Conservation (phyloP, 1,140 invertebrate genomes). For the Drosophila arizonae region DNA sequence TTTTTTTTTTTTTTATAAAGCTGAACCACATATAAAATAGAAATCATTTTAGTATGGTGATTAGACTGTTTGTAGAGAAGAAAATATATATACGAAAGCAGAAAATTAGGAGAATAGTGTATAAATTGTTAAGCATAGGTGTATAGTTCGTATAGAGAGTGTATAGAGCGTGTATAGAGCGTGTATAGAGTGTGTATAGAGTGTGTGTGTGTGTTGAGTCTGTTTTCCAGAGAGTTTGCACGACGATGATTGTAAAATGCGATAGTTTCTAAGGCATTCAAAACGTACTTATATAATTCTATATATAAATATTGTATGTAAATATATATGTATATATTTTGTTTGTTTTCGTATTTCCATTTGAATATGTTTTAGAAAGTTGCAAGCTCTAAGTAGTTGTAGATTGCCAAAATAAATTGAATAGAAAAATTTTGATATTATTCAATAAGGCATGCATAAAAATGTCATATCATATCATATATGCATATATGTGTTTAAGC, state of each 20-base stretch:
- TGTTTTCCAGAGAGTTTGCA: slow-evolving; percentile 30
- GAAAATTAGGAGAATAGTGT: slow-evolving; percentile 36
- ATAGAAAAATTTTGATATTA: slow-evolving; percentile 45
- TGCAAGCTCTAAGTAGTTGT: slow-evolving; percentile 42
- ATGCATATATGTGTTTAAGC: background rate
- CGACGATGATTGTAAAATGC: slow-evolving; percentile 42
- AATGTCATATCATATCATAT: slow-evolving; percentile 9
- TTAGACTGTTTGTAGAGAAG: slow-evolving; percentile 49
- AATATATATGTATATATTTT: slow-evolving; percentile 4
- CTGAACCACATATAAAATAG: slow-evolving; percentile 25
- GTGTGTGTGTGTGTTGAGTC: slow-evolving; percentile 14
- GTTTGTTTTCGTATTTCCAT: background rate
- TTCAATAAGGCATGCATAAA: slow-evolving; percentile 48
- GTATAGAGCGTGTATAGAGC: slow-evolving; percentile 6
- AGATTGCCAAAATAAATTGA: slow-evolving; percentile 41
- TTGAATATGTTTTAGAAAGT: slow-evolving; percentile 34
- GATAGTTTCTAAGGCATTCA: slow-evolving; percentile 40
- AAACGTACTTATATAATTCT: slow-evolving; percentile 21
- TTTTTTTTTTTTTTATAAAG: no score
- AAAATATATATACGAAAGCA: slow-evolving; percentile 40
- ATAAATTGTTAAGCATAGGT: slow-evolving; percentile 12
- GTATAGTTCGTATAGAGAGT: slow-evolving; percentile 16
- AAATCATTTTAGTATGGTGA: slow-evolving; percentile 82
- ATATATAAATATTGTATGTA: slow-evolving; percentile 21
- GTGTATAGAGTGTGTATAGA: slow-evolving; percentile 23